A percentile compares a stretch with the other conserved stretches of the same genome.
phyloP scores from a whole-genome alignment of 2,797 vertebrate genomes.

The Microhierax caerulescens region DNA sequence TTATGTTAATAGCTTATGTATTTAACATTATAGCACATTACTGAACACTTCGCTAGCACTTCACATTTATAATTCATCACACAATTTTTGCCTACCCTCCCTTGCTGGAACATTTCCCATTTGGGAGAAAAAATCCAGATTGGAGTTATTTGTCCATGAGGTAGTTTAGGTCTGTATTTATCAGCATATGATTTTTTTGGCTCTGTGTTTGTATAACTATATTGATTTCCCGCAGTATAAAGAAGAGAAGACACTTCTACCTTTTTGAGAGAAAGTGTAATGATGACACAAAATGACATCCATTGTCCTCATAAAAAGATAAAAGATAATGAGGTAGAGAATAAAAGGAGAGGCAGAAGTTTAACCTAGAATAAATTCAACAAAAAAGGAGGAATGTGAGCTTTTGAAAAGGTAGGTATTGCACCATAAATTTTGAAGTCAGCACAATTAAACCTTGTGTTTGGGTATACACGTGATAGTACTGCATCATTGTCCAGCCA shows the following conservation, averaged over 20 bases:
- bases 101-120: conserved; percentile 40
- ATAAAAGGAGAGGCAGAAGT: conserved; percentile 21
- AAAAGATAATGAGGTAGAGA: conserved; percentile 43
- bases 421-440: background rate
- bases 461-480: background rate
- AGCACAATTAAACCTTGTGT: background rate
- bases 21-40: conserved; percentile 38
- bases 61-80: conserved; percentile 43
- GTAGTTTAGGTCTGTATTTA: conserved; percentile 56
- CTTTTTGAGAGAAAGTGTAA: conserved; percentile 46
- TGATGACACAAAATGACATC: conserved; percentile 47
- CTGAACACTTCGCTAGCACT: conserved; percentile 41
- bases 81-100: background rate
- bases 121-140: conserved; percentile 53
- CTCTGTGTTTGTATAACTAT: conserved; percentile 25
- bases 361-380: conserved; percentile 34
- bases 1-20: conserved; percentile 21
- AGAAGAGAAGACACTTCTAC: conserved; percentile 51
- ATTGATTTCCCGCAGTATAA: conserved; percentile 49
- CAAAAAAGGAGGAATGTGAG: background rate
- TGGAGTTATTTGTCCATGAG: conserved; percentile 62
- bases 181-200: conserved; percentile 68
- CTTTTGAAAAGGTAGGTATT: background rate
- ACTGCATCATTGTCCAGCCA: background rate
- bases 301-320: conserved; percentile 5